Evolutionary conservation across 2,888 invertebrate species (phyloP).

Genomic region (Danaus chrysippus): DNA sequence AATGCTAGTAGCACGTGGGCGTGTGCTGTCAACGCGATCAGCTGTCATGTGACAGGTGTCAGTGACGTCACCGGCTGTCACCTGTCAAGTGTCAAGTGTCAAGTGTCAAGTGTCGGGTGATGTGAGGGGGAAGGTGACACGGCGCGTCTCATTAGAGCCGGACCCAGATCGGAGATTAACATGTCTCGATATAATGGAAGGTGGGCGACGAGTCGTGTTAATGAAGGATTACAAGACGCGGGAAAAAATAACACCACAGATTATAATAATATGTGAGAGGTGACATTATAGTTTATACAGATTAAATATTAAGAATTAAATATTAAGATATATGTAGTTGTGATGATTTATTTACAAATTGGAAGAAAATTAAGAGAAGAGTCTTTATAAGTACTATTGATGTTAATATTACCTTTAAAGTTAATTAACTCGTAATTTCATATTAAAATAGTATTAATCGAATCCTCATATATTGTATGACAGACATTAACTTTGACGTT

Average conservation of each 20-base stretch:
- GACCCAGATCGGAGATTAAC: conserved; percentile 2
- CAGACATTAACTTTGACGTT: no score
- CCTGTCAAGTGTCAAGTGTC: conserved; percentile 14
- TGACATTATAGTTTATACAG: not conserved
- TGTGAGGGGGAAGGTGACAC: conserved; percentile 20
- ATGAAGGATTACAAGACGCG: not conserved
- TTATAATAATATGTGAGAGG: not conserved
- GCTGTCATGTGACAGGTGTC: conserved; percentile 2
- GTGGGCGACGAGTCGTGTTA: not conserved
- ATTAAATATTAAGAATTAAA: no score
- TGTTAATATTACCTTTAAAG: no score
- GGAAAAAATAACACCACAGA: not conserved
- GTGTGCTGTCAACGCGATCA: conserved; percentile 18
- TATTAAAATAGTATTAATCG: no score
- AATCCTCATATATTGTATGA: no score
- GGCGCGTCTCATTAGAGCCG: conserved; percentile 22
- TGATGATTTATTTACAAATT: no score
- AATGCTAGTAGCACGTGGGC: conserved; percentile 11
- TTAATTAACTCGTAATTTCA: no score
- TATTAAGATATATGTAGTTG: no score
- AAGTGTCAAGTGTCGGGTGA: conserved; percentile 11
- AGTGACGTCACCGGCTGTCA: conserved; percentile 5
- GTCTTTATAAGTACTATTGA: no score
- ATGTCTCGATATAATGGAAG: conserved; percentile 2
- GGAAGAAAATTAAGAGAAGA: no score